Percentiles rank a stretch among this genome's conserved stretches.
phyloP scores from a whole-genome alignment of 2,797 vertebrate genomes.

The Myotis myotis region DNA sequence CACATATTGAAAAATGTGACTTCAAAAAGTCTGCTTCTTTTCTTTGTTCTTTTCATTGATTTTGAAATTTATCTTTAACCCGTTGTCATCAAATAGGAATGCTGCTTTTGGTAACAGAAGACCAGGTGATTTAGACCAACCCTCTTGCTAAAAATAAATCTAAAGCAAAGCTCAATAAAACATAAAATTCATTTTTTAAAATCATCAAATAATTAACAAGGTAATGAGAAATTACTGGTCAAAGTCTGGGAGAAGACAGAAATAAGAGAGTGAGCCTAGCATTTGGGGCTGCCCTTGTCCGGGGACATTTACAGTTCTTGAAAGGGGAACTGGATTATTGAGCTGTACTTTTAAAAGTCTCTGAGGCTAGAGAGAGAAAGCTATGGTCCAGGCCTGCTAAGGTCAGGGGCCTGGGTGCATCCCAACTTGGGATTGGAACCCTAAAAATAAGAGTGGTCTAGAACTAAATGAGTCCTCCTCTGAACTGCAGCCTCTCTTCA shows the following conservation, averaged over 20 bases:
- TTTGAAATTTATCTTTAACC: constrained; percentile 20
- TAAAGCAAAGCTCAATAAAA: background rate
- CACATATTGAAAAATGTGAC: background rate
- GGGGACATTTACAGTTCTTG: background rate
- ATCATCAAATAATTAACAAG: background rate
- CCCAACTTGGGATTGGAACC: background rate
- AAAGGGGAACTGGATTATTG: background rate
- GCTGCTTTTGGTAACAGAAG: background rate
- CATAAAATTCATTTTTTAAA: constrained; percentile 13
- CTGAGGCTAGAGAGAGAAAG: background rate
- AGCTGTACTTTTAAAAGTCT: background rate
- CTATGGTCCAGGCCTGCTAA: background rate
- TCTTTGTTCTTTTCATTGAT: background rate
- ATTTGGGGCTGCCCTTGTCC: background rate
- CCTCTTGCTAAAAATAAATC: background rate
- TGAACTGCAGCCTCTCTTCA: background rate
- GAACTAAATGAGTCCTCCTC: background rate
- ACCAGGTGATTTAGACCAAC: background rate
- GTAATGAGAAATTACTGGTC: background rate
- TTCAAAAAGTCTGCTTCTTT: background rate
- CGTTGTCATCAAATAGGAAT: background rate
- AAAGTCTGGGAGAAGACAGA: background rate
- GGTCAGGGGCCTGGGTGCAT: background rate
- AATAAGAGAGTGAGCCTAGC: background rate
- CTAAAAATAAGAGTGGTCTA: background rate